Evolutionary conservation across 2,888 invertebrate genomes (phyloP).

Genomic region (Empis stercorea): DNA sequence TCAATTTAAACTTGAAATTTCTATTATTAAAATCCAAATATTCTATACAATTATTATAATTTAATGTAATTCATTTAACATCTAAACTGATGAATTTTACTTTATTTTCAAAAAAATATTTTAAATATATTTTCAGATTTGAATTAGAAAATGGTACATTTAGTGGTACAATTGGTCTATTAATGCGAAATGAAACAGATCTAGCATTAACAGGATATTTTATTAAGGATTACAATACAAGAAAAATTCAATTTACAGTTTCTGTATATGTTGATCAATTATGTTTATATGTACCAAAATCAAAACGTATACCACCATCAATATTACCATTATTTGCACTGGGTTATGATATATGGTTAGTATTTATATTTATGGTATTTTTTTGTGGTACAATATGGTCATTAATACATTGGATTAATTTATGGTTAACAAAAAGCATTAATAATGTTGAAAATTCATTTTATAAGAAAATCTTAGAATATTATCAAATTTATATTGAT

Average conservation of each 20-base stretch:
- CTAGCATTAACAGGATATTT: slow-evolving; percentile 33
- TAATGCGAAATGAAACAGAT: slow-evolving; percentile 28
- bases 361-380: slow-evolving; percentile 23
- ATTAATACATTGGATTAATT: slow-evolving; percentile 2
- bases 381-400: slow-evolving; percentile 10
- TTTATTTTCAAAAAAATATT: too few relatives aligned
- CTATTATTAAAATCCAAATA: too few relatives aligned
- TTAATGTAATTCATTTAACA: too few relatives aligned
- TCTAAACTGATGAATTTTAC: too few relatives aligned
- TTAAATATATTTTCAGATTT: slow-evolving; percentile 25
- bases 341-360: slow-evolving; percentile 28
- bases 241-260: slow-evolving; percentile 29
- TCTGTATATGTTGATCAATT: slow-evolving; percentile 32
- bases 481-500: slow-evolving; percentile 24
- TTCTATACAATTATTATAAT: too few relatives aligned
- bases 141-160: slow-evolving; percentile 28
- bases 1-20: too few relatives aligned
- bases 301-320: slow-evolving; percentile 32
- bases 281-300: slow-evolving; percentile 34
- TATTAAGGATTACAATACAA: slow-evolving; percentile 33
- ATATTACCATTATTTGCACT: slow-evolving; percentile 32
- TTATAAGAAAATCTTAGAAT: slow-evolving; percentile 9
- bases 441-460: neutral
- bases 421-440: neutral
- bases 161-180: slow-evolving; percentile 30